A percentile compares a stretch with the other conserved stretches of the same genome.
These are phyloP conservation scores for Novumbra hubbsi DNA, from an alignment of 2,797 vertebrate genomes.

Conservation along the genomic window DNA sequence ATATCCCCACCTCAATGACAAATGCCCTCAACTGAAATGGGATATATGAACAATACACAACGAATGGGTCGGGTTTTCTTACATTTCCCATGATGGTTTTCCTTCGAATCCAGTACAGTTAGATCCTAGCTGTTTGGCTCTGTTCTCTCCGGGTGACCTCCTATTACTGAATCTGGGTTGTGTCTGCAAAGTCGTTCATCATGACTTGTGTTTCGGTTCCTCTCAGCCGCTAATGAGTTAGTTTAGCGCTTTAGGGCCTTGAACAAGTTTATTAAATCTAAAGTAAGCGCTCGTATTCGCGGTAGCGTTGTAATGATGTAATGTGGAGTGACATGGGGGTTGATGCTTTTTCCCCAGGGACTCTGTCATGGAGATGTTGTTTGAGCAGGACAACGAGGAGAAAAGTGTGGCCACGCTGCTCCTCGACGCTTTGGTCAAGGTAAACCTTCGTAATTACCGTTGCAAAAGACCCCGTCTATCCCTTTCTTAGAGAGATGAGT, in stretches of 20 bases:
- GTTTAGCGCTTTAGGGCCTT: not conserved
- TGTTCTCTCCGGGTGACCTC: conserved; percentile 6
- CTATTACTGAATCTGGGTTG: conserved; percentile 11
- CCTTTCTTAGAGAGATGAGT: too few species aligned
- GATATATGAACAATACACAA: not conserved
- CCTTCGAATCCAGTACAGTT: not conserved
- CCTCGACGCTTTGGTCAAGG: conserved; percentile 92
- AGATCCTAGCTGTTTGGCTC: not conserved
- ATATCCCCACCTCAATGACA: not conserved
- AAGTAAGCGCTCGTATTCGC: not conserved
- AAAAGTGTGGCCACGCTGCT: conserved; percentile 96
- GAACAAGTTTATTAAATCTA: not conserved
- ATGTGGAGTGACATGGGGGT: not conserved
- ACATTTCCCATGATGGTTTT: too few species aligned
- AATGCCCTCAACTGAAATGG: not conserved
- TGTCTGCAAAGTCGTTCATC: conserved; percentile 2
- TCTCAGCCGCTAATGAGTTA: not conserved
- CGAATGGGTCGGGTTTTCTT: not conserved
- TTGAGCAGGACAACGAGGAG: conserved; percentile 98
- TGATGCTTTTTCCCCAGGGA: conserved; percentile 76
- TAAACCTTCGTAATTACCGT: conserved; percentile 48
- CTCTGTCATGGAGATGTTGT: conserved; percentile 92
- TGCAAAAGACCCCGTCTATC: not conserved
- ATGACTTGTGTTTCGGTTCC: not conserved
- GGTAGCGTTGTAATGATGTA: not conserved